Base-by-base conservation (phyloP, 2,113 vertebrate species). In the Sclerurus mexicanus region DNA sequence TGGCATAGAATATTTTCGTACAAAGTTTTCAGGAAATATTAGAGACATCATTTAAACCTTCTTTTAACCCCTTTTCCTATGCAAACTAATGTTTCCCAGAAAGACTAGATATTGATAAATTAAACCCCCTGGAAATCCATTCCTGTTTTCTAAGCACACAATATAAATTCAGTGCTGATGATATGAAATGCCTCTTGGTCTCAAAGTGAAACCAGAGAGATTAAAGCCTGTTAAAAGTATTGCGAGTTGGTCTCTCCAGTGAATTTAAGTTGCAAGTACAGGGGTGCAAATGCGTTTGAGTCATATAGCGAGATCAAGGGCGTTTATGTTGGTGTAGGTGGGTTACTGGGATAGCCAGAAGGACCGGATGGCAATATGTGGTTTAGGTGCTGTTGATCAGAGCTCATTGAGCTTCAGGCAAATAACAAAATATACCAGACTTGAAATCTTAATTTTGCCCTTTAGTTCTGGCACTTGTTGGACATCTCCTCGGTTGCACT, bases 1-100 rank as follows among this genome's bases (percentile, higher is more conserved):
- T 94, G 80, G 92, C 95, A 94, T 82, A 75, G 91, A 96, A 93
- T 96, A 97, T 96, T 98, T 98, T 96, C 23, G 14, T 83, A 96
- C 93, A 95, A 98, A 98, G 97, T 98, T 98, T 98, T 96, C 93
- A 96, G 96, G 96, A 97, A 97, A 96, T 97, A 96, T 97, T 97
- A 96, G 94, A 95, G 86, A 96, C 68, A 66, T 94, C 93, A 95
- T 93, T 83, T 95, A 91, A 97, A 88, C 96, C 94, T 96, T 69
- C 95, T 78, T 97, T 98, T 97, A 98, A 97, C 97, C 94, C 85
- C 91, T 86, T 96, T 97, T 97, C 94, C 95, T 96, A 84, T 95
- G 87, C 87, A 98, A 98, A 98, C 91, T 94, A 96, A 49, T 79
- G 82, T 89, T 90, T 72, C 75, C 63, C 94, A 47, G 93, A 79